Base-by-base conservation (phyloP, 2,888 invertebrate species). In the Marasmarcha lunaedactyla region DNA sequence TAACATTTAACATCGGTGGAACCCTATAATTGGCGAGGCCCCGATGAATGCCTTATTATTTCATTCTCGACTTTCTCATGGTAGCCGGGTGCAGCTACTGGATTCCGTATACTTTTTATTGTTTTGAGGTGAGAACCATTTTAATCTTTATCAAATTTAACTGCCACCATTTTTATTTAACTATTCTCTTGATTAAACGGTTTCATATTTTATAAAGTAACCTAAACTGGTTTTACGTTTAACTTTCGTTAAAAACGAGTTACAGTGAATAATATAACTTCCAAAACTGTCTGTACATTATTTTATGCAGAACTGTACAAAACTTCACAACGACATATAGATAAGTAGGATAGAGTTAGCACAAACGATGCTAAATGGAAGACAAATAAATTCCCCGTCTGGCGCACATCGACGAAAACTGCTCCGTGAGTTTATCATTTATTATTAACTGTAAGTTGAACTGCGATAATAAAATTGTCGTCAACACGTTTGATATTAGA, bases 371-470 rank as follows among this genome's bases (percentile, higher is more conserved):
- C 70, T 78, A 79, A 79, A 61, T 48, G 52, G 45, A 54, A 49
- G 43, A 49, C 63, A 74, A 79, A 79, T 61, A 74, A 46, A 70
- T 72, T 77, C 57, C 43, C 44, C 54, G 4, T 20, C 20, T 20
- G 3, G 20, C 20, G 20, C 20, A 20, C 20, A 20, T 20, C 7
- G 20, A 3, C 20, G 20, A 20, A 30, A 30, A 30, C 2, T 3
- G 2, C 53, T 66, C 55, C 79, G 81, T 83, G 79, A 79, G 79
- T 70, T 76, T 63, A 77, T 77, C 74, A 81, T 83, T 74, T 63
- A 73, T 67, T 55, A 63, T 60, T 77, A 77, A 77, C 81, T 71
- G 79, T 79, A 65, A 56, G 50, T 49, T 63, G n/a, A 20, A 3
- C 51, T 69, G 70, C 68, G 68, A 30, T 30, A 30, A 7, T 20